Conservation (phyloP, 2,797 vertebrate genomes). For the Lithobates pipiens region DNA sequence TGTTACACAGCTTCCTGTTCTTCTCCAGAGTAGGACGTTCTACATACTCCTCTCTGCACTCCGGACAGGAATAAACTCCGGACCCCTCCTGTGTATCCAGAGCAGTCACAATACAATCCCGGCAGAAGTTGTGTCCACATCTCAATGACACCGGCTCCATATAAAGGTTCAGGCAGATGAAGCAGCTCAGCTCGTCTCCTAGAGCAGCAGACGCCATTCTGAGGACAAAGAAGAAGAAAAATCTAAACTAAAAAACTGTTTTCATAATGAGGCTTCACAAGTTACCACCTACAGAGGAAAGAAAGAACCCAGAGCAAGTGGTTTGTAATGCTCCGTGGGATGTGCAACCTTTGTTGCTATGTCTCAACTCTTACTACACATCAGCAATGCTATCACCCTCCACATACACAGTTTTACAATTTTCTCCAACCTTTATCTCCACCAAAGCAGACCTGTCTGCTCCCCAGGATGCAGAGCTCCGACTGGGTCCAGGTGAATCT, state of each 20-base stretch:
- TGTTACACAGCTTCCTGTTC: conserved; percentile 11
- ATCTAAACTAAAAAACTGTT: background rate
- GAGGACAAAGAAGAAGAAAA: background rate
- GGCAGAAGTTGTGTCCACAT: conserved; percentile 16
- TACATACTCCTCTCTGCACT: background rate
- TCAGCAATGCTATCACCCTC: no score
- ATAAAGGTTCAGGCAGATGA: conserved; percentile 23
- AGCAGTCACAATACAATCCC: background rate
- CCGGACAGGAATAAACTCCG: conserved; percentile 10
- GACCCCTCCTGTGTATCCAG: background rate
- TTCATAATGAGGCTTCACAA: background rate
- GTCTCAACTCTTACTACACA: no score
- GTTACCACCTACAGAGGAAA: background rate
- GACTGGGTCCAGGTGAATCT: no score
- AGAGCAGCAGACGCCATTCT: background rate
- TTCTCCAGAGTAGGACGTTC: background rate
- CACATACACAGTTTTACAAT: no score
- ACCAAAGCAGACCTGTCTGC: no score
- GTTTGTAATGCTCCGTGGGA: no score
- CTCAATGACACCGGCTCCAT: background rate
- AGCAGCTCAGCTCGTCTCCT: background rate
- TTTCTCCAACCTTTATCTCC: no score
- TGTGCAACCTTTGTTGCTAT: no score
- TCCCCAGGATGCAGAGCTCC: no score
- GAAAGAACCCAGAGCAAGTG: no score